These are phyloP conservation scores for Psammodynastes pulverulentus DNA, from an alignment of 2,113 vertebrate genomes.

Conservation along the genomic window DNA sequence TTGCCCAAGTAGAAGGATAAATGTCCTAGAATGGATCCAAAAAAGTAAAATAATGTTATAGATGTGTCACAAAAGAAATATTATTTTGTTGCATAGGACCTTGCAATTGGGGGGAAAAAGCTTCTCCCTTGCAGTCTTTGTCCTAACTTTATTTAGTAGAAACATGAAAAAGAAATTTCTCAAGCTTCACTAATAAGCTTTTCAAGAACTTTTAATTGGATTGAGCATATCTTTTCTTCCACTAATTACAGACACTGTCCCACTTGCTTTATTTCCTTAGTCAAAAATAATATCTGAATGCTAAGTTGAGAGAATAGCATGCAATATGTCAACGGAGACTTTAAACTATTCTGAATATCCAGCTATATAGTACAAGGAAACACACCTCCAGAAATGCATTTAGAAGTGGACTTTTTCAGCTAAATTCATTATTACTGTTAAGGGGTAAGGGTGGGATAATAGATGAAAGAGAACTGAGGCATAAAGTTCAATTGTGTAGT, in stretches of 20 bases:
- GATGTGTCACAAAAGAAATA: not conserved
- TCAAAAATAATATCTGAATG: not conserved
- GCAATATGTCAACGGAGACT: not conserved
- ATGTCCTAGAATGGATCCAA: not conserved
- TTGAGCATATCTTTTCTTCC: not conserved
- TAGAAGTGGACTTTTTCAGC: not conserved
- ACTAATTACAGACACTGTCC: not conserved
- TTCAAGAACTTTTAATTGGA: not conserved
- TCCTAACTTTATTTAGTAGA: not conserved
- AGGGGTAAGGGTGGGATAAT: not conserved
- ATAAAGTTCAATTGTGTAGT: not conserved
- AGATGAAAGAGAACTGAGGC: not conserved
- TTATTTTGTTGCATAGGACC: not conserved
- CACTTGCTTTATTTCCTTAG: not conserved
- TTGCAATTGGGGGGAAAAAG: not conserved
- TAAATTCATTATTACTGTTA: not conserved
- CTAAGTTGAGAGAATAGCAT: not conserved
- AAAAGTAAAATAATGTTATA: not conserved
- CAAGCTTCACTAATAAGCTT: not conserved
- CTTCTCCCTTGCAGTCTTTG: not conserved
- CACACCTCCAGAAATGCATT: not conserved
- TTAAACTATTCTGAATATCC: not conserved
- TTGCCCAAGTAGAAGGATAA: not conserved
- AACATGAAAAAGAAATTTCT: not conserved
- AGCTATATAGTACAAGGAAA: not conserved